Percentiles rank a stretch among this genome's conserved stretches.
These are phyloP conservation scores for Chironomus riparius DNA, from an alignment of 2,888 invertebrate species.

Conservation along the genomic window DNA sequence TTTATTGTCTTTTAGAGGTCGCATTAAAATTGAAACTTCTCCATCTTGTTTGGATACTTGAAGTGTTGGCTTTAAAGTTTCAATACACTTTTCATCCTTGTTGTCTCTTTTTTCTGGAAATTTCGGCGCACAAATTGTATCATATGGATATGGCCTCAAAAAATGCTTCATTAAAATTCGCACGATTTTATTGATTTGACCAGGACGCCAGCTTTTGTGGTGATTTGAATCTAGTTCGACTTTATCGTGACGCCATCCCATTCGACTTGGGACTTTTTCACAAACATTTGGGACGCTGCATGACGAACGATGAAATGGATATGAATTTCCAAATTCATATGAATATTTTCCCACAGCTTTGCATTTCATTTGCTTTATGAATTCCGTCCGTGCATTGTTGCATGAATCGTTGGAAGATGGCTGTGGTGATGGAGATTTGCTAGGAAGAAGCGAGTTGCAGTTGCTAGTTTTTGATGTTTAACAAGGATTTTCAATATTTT, in stretches of 20 bases:
- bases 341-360: conserved; percentile 13
- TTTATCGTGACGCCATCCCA: conserved; percentile 5
- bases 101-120: background rate
- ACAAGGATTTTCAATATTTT: too few relatives aligned
- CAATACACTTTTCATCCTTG: background rate
- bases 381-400: background rate
- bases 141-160: conserved; percentile 20
- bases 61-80: background rate
- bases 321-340: background rate
- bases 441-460: too few relatives aligned
- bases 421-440: too few relatives aligned
- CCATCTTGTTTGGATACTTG: background rate
- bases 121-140: background rate
- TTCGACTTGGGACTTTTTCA: background rate
- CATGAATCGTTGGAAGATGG: too few relatives aligned
- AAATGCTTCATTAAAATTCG: conserved; percentile 2
- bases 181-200: conserved; percentile 5
- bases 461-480: too few relatives aligned
- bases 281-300: background rate
- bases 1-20: background rate
- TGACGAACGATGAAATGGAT: background rate
- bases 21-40: background rate
- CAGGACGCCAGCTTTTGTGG: conserved; percentile 3
- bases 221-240: background rate
- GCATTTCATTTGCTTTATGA: conserved; percentile 3